Conservation (phyloP, 2,113 vertebrate genomes). For the Oreochromis tanganicae region DNA sequence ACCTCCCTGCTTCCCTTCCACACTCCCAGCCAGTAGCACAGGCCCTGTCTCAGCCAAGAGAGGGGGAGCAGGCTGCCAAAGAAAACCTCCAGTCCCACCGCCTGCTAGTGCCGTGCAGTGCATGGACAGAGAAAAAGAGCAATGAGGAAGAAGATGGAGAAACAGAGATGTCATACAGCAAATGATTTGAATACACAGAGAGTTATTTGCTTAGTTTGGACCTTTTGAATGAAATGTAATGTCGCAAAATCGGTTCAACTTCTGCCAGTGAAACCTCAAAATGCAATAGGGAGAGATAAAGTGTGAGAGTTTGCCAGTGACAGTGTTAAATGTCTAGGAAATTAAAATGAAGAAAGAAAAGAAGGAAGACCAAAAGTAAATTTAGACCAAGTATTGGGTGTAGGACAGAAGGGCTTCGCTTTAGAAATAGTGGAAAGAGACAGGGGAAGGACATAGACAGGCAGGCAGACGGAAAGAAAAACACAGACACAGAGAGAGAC, state of each 20-base stretch:
- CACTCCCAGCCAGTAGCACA: constrained; percentile 84
- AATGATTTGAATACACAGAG: neutral
- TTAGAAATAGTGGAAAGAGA: neutral
- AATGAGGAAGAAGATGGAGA: constrained; percentile 3
- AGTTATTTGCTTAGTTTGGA: constrained; percentile 4
- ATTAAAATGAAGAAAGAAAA: constrained; percentile 24
- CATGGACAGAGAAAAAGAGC: constrained; percentile 33
- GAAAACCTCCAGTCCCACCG: constrained; percentile 68
- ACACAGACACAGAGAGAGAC: constrained; percentile 24
- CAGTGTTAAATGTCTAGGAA: neutral
- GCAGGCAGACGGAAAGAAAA: constrained; percentile 48
- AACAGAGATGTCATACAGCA: constrained; percentile 10
- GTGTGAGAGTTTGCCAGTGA: neutral
- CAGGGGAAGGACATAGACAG: constrained; percentile 18
- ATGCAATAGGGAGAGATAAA: neutral
- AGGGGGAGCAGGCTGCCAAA: constrained; percentile 70
- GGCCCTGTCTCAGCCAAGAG: constrained; percentile 71
- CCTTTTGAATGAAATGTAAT: neutral
- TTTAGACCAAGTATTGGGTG: constrained; percentile 7
- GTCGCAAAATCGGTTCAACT: neutral
- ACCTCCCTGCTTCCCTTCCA: constrained; percentile 75
- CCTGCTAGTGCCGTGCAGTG: constrained; percentile 63
- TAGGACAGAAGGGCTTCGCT: constrained; percentile 23
- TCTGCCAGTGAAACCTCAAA: neutral
- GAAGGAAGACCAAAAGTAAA: constrained; percentile 24